Evolutionary conservation across 2,797 vertebrate species (phyloP), one percentile per base, ranked within the genome.

Genomic region (Acrocephalus scirpaceus): DNA sequence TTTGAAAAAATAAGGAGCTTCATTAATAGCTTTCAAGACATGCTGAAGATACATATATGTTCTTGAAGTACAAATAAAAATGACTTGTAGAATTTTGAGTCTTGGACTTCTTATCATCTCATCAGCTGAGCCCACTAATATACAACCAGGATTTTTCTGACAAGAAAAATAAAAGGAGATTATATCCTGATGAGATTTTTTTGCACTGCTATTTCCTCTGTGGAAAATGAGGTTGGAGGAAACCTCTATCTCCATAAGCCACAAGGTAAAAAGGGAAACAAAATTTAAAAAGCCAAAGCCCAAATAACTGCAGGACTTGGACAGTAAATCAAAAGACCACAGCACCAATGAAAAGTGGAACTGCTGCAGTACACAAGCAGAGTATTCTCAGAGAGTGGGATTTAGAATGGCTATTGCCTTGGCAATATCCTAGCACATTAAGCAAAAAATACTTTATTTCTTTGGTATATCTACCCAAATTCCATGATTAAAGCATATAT

Each of bases 181-280:
- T 90, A 91, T 4, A 10, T 71, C 60, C 71, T 50, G 34, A 89
- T 85, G 78, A 93, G 64, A 70, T 86, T 91, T 91, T 78, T 95
- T 84, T 77, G 53, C 75, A 67, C 77, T 81, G 80, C 80, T 86
- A 87, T 74, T 92, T 96, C 82, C 90, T 91, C 42, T 77, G 78
- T 64, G 93, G 90, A 94, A 95, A 95, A 82, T 69, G 79, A 92
- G 66, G 79, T 83, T 90, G 82, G 65, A 94, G 50, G 53, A 93
- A 92, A 87, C 67, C 64, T 95, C 76, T 86, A 89, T 89, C 60
- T 85, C 75, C 61, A 58, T 53, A 61, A 89, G 26, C 71, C 78
- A 89, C 0, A 2, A 85, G 53, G 61, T 92, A 83, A 94, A 95
- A 77, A 4, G 11, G 53, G 88, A 80, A 91, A 92, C 72, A 85